Evolutionary conservation across 2,113 vertebrate species (phyloP).

Genomic region (Gopherus evgoodei): DNA sequence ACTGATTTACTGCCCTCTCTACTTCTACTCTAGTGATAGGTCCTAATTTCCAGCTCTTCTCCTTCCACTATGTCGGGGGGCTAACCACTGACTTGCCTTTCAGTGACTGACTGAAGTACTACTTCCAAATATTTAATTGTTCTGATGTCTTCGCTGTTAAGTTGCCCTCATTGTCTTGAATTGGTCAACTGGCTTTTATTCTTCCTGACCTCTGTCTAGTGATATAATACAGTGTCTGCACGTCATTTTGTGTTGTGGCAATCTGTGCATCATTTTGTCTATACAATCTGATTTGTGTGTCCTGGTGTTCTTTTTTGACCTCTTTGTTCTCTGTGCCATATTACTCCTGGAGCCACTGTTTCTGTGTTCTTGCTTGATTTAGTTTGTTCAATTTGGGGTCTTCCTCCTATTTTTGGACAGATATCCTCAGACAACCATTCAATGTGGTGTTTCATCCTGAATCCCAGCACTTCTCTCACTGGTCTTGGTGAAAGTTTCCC

Average conservation of each 20-base stretch:
- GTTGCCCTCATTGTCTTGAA: background rate
- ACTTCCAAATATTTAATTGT: background rate
- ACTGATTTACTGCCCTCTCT: background rate
- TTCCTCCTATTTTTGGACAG: background rate
- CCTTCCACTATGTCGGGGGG: too few species aligned
- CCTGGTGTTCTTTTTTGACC: background rate
- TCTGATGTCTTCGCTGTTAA: too few species aligned
- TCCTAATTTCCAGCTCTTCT: background rate
- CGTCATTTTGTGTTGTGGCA: background rate
- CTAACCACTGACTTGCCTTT: background rate
- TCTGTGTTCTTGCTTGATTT: too few species aligned
- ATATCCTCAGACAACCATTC: background rate
- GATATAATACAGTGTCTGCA: background rate
- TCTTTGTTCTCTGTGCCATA: background rate
- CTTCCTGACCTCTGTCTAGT: background rate
- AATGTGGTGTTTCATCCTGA: background rate
- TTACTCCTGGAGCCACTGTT: background rate
- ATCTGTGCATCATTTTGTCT: background rate
- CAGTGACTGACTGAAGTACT: background rate
- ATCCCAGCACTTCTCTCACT: background rate
- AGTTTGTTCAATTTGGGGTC: background rate
- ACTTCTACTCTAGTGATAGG: background rate
- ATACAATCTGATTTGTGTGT: background rate
- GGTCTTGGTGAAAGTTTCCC: background rate
- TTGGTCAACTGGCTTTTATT: background rate